Conservation (phyloP, 35 echinoderm and acorn worm species). For the Lytechinus pictus region DNA sequence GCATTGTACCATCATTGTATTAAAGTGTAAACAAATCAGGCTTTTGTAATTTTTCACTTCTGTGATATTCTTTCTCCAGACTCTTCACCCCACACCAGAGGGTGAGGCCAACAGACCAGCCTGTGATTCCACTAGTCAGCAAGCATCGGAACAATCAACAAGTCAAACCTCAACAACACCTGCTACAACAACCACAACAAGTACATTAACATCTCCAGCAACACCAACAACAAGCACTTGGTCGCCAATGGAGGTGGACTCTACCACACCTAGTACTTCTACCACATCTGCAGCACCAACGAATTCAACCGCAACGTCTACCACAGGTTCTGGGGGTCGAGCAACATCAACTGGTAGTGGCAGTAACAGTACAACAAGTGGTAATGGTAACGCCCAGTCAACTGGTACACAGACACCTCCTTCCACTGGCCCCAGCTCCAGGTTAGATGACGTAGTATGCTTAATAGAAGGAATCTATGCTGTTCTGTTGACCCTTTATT, state of each 20-base stretch:
- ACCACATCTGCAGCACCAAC: slow-evolving; percentile 54
- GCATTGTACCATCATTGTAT: neutral
- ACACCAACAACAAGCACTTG: slow-evolving; percentile 36
- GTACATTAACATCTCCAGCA: neutral
- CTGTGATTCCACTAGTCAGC: slow-evolving; percentile 5
- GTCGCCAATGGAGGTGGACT: slow-evolving; percentile 38
- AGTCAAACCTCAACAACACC: neutral
- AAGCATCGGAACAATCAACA: neutral
- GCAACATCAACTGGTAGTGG: neutral
- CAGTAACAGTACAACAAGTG: neutral
- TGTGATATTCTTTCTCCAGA: neutral
- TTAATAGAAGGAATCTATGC: neutral
- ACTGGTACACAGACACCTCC: slow-evolving; percentile 37
- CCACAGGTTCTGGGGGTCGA: slow-evolving; percentile 22
- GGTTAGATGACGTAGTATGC: neutral
- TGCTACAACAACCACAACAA: neutral
- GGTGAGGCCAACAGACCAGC: slow-evolving; percentile 42
- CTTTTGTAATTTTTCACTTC: too few species aligned
- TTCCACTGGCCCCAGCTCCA: neutral
- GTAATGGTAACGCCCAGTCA: slow-evolving; percentile 37
- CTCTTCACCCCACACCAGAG: neutral
- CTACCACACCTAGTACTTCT: slow-evolving; percentile 6
- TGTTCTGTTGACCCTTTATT: too few species aligned
- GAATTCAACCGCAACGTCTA: slow-evolving; percentile 11
- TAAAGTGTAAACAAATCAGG: neutral